phyloP scores from a whole-genome alignment of 2,113 vertebrate species.

The Myrmecophaga tridactyla region DNA sequence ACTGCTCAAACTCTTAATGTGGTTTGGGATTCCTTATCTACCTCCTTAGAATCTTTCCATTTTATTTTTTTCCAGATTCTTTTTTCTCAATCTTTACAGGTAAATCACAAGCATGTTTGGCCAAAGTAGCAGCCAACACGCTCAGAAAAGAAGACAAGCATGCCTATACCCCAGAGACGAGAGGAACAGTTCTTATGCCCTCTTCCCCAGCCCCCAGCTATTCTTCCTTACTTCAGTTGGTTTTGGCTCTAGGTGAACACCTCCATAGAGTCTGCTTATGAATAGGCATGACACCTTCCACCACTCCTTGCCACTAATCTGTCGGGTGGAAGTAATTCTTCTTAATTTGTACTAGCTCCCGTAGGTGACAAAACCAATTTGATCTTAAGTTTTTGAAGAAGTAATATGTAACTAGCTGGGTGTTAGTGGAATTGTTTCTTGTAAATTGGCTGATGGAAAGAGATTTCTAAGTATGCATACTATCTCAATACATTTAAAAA shows the following conservation, averaged over 20 bases:
- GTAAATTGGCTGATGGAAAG: neutral
- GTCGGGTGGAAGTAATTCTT: neutral
- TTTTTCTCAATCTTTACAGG: neutral
- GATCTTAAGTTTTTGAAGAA: slow-evolving; percentile 3
- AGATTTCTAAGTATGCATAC: slow-evolving; percentile 10
- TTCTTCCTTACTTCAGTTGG: neutral
- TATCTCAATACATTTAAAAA: neutral
- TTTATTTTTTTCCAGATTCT: neutral
- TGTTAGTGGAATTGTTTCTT: slow-evolving; percentile 37
- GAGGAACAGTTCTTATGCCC: neutral
- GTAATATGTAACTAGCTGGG: neutral
- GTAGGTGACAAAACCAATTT: neutral
- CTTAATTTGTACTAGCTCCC: neutral
- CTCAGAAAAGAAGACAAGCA: neutral
- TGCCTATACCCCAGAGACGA: neutral
- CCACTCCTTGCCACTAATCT: neutral
- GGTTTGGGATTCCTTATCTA: neutral
- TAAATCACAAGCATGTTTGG: neutral
- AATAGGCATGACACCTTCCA: neutral
- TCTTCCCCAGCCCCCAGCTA: fast-evolving
- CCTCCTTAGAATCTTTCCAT: neutral
- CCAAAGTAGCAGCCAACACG: neutral
- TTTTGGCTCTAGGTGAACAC: neutral
- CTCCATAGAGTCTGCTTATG: neutral
- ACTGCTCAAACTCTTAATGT: neutral